Percentiles rank a stretch among this genome's conserved stretches.
phyloP scores from a whole-genome alignment of 2,113 vertebrate genomes.

The Zosterops hypoxanthus region DNA sequence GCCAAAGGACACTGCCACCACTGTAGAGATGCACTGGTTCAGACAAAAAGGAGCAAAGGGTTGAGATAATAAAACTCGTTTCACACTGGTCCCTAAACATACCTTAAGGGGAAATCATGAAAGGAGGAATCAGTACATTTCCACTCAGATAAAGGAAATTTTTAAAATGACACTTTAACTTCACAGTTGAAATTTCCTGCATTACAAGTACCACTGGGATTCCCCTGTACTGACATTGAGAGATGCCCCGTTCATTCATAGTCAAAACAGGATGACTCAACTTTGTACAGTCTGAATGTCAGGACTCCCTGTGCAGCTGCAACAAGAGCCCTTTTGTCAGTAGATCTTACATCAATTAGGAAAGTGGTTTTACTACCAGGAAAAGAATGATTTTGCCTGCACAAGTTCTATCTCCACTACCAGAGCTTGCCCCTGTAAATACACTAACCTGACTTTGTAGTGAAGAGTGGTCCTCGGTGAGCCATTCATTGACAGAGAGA shows the following conservation, averaged over 20 bases:
- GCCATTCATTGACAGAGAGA: neutral
- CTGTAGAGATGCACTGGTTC: neutral
- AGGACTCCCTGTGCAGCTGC: constrained; percentile 8
- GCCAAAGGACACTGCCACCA: neutral
- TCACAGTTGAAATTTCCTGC: neutral
- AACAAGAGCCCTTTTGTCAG: neutral
- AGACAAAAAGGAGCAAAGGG: neutral
- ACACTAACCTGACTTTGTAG: neutral
- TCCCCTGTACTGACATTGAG: constrained; percentile 25
- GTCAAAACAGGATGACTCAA: constrained; percentile 39
- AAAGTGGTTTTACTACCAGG: neutral
- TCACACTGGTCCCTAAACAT: neutral
- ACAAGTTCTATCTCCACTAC: neutral
- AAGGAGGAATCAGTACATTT: neutral
- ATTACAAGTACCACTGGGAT: constrained; percentile 14
- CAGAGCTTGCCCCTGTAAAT: neutral
- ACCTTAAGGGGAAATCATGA: neutral
- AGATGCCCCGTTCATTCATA: neutral
- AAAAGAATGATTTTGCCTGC: neutral
- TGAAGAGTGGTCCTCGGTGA: neutral
- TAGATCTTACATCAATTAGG: neutral
- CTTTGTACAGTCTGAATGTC: neutral
- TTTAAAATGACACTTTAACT: neutral
- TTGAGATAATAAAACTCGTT: neutral
- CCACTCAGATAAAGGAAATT: neutral